A percentile compares a stretch with the other conserved stretches of the same genome.
These are phyloP conservation scores for Ptychobarbus kaznakovi DNA, from an alignment of 2,797 vertebrate genomes.

Conservation along the genomic window DNA sequence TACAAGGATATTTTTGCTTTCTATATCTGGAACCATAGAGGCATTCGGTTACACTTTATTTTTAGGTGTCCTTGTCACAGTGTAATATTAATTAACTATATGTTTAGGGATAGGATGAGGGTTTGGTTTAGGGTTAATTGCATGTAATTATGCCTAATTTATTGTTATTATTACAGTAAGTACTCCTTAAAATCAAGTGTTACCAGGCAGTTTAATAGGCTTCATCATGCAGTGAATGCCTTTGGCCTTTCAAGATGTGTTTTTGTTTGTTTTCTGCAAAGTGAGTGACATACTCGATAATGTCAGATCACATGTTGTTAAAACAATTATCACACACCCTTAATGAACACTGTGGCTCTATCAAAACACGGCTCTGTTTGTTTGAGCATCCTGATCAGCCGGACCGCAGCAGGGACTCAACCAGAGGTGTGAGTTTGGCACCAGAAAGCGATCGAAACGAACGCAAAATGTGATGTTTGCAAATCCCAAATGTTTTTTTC, in stretches of 20 bases:
- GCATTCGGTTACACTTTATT: background rate
- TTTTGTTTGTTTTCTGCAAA: no score
- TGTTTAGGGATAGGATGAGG: background rate
- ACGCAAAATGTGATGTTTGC: background rate
- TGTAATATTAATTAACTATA: background rate
- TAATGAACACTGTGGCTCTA: background rate
- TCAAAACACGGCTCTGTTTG: background rate
- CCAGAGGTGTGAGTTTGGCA: slow-evolving; percentile 1
- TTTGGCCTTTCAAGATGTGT: no score
- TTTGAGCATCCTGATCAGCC: slow-evolving; percentile 5
- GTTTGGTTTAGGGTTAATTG: background rate
- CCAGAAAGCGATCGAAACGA: background rate
- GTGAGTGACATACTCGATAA: no score
- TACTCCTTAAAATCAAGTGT: background rate
- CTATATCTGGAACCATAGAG: background rate
- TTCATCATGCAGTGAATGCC: background rate
- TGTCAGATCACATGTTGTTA: no score
- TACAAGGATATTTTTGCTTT: background rate
- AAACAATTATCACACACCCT: background rate
- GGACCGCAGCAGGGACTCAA: background rate
- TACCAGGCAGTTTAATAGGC: background rate
- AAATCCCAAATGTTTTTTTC: background rate
- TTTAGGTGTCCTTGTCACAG: background rate
- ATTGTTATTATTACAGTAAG: background rate
- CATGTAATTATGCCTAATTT: background rate